Percentiles rank a stretch among this genome's conserved stretches.
Conservation (phyloP, 2,113 vertebrate genomes). For the Gadus chalcogrammus region DNA sequence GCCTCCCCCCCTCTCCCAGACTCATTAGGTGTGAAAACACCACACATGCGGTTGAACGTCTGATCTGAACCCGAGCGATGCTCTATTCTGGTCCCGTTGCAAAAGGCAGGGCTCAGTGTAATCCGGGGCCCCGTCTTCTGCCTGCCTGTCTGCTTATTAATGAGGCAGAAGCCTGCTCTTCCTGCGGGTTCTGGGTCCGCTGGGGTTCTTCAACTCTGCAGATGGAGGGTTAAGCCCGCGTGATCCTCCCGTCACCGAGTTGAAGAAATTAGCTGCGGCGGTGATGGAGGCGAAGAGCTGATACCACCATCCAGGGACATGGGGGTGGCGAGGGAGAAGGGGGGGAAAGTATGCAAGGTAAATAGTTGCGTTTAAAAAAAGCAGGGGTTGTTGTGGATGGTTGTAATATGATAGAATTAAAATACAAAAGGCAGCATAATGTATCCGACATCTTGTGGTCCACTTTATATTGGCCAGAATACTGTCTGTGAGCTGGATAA, state of each 20-base stretch:
- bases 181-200: slow-evolving; percentile 25
- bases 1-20: background rate
- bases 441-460: no score
- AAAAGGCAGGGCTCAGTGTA: background rate
- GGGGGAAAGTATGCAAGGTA: slow-evolving; percentile 18
- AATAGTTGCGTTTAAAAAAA: slow-evolving; percentile 4
- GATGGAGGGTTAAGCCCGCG: slow-evolving; percentile 64
- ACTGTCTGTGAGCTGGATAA: no score
- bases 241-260: slow-evolving; percentile 46
- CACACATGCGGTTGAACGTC: background rate
- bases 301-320: slow-evolving; percentile 44
- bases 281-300: slow-evolving; percentile 9
- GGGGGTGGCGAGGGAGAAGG: slow-evolving; percentile 19
- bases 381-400: background rate
- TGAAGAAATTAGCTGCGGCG: slow-evolving; percentile 31
- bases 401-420: background rate
- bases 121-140: slow-evolving; percentile 1
- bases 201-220: slow-evolving; percentile 56
- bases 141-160: slow-evolving; percentile 7
- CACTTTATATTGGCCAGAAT: no score
- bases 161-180: slow-evolving; percentile 2
- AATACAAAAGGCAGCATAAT: background rate
- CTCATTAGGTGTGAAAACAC: background rate
- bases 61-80: background rate
- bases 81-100: slow-evolving; percentile 9